phyloP scores from a whole-genome alignment of 2,797 vertebrate species.

The Pseudomugil gertrudae region DNA sequence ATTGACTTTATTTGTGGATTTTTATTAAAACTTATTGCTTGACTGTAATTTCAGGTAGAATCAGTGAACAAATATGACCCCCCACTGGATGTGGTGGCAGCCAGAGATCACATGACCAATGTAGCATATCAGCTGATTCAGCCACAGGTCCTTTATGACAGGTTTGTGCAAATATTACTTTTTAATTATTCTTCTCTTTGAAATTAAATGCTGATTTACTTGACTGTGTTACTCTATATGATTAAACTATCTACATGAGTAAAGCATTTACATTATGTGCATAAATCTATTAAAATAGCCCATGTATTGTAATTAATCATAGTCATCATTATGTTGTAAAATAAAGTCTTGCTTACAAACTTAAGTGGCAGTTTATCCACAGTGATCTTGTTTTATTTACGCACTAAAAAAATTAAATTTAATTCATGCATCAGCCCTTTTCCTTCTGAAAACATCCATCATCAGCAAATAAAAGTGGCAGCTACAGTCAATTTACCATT shows the following conservation, averaged over 20 bases:
- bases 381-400: slow-evolving; percentile 33
- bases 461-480: slow-evolving; percentile 67
- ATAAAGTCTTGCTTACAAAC: slow-evolving; percentile 26
- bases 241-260: neutral
- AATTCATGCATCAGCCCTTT: slow-evolving; percentile 56
- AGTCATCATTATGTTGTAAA: slow-evolving; percentile 11
- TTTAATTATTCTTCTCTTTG: neutral
- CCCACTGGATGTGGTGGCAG: slow-evolving; percentile 88
- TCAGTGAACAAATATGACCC: slow-evolving; percentile 89
- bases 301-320: slow-evolving; percentile 1
- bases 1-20: neutral
- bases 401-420: slow-evolving; percentile 36
- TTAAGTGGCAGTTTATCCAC: slow-evolving; percentile 29
- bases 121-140: slow-evolving; percentile 84
- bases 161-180: slow-evolving; percentile 75
- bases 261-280: neutral
- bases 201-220: neutral
- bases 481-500: slow-evolving; percentile 53
- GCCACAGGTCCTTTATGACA: slow-evolving; percentile 89
- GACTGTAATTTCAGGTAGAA: slow-evolving; percentile 80
- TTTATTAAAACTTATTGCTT: neutral
- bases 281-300: slow-evolving; percentile 6
- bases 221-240: neutral
- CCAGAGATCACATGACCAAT: slow-evolving; percentile 87
- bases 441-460: slow-evolving; percentile 60